Base-by-base conservation (phyloP, 1,140 invertebrate genomes). In the Archivesica marissinica region DNA sequence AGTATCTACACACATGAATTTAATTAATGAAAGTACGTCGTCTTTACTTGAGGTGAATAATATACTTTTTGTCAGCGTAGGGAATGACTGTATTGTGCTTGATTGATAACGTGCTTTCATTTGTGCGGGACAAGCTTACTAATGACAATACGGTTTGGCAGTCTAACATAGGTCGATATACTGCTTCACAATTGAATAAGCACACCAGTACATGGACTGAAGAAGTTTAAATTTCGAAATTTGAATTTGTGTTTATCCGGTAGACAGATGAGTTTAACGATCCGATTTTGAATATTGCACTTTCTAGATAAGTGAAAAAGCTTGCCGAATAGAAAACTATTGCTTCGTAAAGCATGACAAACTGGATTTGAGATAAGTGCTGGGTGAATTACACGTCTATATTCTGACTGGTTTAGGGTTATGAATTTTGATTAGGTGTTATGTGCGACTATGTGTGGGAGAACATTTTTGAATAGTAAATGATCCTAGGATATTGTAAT, bases 81-180 rank as follows among this genome's bases (percentile, higher is more conserved):
- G 41, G 23, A 41, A 72, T 72, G 68, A 72, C 68, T 72, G 68
- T 52, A 33, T n/a, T 35, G 28, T 50, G 41, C 33, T 44, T 72
- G 68, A 72, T 72, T 72, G 68, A 72, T 72, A 72, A 72, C 38
- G 6, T 20, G 28, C 68, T 44, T 50, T 72, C 25, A 30, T 33
- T 72, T 72, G 50, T 23, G 68, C 68, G 68, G 68, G 38, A 70
- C 66, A 38, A 11, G 50, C 25, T 72, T 72, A 44, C 68, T 72
- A 47, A 50, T 52, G 41, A 44, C 39, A 25, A 25, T 72, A 72
- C n/a, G 50, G n/a, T 72, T n/a, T 33, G 68, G 68, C 44, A 70
- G 28, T 72, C 68, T 47, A 72, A 33, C 68, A 9, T 33, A 25
- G 39, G n/a, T 4, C 28, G 20, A 33, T 44, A 52, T n/a, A 23